phyloP scores from a whole-genome alignment of 2,113 vertebrate genomes.

The Charadrius vociferus region DNA sequence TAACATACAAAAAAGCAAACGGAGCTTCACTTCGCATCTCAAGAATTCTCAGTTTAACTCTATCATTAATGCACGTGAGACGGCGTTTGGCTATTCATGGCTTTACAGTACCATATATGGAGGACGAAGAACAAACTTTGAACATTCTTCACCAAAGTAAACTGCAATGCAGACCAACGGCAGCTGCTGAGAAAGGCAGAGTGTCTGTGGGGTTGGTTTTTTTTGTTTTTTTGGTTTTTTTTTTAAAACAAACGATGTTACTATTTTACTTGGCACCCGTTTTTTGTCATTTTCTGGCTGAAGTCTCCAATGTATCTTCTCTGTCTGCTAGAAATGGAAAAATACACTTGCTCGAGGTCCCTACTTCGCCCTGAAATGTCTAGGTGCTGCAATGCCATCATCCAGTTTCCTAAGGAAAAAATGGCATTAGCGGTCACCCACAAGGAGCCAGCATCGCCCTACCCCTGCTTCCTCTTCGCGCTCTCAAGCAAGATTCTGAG shows the following conservation, averaged over 20 bases:
- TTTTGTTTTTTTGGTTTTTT: too few relatives aligned
- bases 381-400: too few relatives aligned
- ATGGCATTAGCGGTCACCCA: neutral
- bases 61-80: neutral
- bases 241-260: neutral
- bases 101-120: neutral
- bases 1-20: too few relatives aligned
- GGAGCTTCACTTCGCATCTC: neutral
- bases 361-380: neutral
- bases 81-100: neutral
- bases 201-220: too few relatives aligned
- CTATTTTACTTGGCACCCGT: neutral
- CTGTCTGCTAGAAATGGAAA: neutral
- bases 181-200: neutral
- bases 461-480: neutral
- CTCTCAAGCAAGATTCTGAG: neutral
- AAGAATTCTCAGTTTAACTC: neutral
- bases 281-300: neutral
- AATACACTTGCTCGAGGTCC: neutral
- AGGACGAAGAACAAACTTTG: rapidly evolving
- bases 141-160: neutral
- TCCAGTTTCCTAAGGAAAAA: neutral
- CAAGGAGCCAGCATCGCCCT: neutral
- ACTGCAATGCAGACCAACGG: neutral
- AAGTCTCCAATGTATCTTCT: neutral